Conservation (phyloP, 1,140 invertebrate genomes). For the Condylostylus longicornis region DNA sequence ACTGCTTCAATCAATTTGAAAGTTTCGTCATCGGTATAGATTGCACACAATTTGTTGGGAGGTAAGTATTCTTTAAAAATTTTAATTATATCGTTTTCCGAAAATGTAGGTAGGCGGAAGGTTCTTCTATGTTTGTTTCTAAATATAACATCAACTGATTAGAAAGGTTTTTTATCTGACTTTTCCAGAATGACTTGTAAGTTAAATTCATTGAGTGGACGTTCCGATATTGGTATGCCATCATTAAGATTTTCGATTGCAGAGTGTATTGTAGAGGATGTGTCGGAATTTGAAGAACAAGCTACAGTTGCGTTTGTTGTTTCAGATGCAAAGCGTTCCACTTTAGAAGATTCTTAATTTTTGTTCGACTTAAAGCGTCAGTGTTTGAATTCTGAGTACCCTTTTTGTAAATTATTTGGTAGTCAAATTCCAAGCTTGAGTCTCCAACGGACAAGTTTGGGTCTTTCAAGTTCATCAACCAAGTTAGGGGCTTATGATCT, state of each 20-base stretch:
- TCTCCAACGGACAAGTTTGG: conserved; percentile 15
- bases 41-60: conserved; percentile 6
- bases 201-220: conserved; percentile 12
- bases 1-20: conserved; percentile 5
- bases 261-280: conserved; percentile 2
- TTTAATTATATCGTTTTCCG: conserved; percentile 6
- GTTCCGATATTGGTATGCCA: conserved; percentile 10
- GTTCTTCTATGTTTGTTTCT: conserved; percentile 9
- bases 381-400: conserved; percentile 24
- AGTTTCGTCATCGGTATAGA: conserved; percentile 10
- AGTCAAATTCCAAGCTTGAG: conserved; percentile 18
- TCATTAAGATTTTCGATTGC: conserved; percentile 2
- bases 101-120: conserved; percentile 4
- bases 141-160: conserved; percentile 7
- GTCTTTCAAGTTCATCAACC: conserved; percentile 30
- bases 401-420: conserved; percentile 28
- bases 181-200: conserved; percentile 7
- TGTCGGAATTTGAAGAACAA: neutral
- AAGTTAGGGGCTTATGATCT: conserved; percentile 12
- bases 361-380: conserved; percentile 15
- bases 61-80: conserved; percentile 13
- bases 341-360: conserved; percentile 4
- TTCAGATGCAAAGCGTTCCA: no score
- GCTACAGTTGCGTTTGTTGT: neutral
- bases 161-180: conserved; percentile 3